Evolutionary conservation across 1,140 invertebrate genomes (phyloP), one percentile per base, ranked within the genome.

Genomic region (Caerostris darwini): DNA sequence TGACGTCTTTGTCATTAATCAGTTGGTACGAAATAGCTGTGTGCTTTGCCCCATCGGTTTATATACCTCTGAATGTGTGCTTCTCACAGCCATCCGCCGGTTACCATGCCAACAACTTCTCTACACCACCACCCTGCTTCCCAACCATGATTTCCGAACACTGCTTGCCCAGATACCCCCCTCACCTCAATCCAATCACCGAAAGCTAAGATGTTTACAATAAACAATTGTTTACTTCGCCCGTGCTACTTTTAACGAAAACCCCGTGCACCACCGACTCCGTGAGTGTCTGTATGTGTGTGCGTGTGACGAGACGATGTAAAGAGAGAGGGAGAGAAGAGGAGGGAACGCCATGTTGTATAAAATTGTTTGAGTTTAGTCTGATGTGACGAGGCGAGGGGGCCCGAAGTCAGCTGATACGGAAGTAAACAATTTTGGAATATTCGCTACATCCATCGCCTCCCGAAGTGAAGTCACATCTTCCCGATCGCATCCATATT

Each of bases 191-290:
- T 94, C 92, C 92, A 91, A 95, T 94, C 91, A 92, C 89, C 91
- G 94, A 90, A 90, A 94, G 89, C 88, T 86, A 94, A 91, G 89
- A 92, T 94, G 94, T 94, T 94, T 94, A 94, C 94, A 94, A 94
- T 94, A 94, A 94, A 94, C 94, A 94, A 94, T 94, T 94, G 94
- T 94, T 94, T 94, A 94, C 94, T 87, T 92, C 94, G 94, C 94
- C 94, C 94, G 89, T 94, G 94, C 90, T 94, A 87, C 90, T 92
- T 94, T 92, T 94, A 94, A 90, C 90, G 94, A 88, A 94, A 94
- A 94, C 94, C 94, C 94, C 94, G 94, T 94, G 90, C 93, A 94
- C 86, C 89, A 94, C 92, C 92, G 86, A 88, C 54, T 88, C 85
- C 71, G 92, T 81, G 92, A 71, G 86, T 88, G 92, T 69, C 64